Conservation (phyloP, 2,797 vertebrate genomes). For the Vultur gryphus region DNA sequence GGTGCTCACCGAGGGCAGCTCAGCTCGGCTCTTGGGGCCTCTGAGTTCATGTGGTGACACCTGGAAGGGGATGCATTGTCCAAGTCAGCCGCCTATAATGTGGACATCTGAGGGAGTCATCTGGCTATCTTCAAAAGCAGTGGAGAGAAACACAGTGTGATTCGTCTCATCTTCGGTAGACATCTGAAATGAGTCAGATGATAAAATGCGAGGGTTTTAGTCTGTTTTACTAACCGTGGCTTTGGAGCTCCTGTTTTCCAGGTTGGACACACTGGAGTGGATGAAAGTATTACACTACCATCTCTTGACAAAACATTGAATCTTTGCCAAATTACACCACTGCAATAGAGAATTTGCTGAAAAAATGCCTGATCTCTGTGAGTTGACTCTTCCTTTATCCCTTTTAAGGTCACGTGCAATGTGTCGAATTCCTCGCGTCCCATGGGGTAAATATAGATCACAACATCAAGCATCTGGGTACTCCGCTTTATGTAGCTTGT, state of each 20-base stretch:
- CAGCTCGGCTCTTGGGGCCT: background rate
- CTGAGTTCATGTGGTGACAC: background rate
- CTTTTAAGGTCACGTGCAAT: constrained; percentile 81
- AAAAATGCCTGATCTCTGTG: background rate
- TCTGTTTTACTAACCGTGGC: background rate
- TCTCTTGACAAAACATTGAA: background rate
- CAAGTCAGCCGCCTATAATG: background rate
- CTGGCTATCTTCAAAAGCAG: background rate
- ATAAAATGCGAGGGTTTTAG: background rate
- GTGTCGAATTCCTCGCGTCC: constrained; percentile 75
- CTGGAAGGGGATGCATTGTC: background rate
- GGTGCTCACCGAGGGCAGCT: background rate
- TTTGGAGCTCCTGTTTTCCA: background rate
- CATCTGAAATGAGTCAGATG: background rate
- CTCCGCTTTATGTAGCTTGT: constrained; percentile 84
- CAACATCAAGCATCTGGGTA: constrained; percentile 76
- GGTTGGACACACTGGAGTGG: background rate
- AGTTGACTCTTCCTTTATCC: background rate
- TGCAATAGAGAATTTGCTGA: background rate
- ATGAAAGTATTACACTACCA: background rate
- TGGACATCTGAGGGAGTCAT: fast-evolving
- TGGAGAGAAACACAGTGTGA: background rate
- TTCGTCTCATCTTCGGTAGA: background rate
- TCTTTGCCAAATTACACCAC: background rate
- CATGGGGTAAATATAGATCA: constrained; percentile 79